Evolutionary conservation across 2,113 vertebrate genomes (phyloP).

Genomic region (Labeo catla): DNA sequence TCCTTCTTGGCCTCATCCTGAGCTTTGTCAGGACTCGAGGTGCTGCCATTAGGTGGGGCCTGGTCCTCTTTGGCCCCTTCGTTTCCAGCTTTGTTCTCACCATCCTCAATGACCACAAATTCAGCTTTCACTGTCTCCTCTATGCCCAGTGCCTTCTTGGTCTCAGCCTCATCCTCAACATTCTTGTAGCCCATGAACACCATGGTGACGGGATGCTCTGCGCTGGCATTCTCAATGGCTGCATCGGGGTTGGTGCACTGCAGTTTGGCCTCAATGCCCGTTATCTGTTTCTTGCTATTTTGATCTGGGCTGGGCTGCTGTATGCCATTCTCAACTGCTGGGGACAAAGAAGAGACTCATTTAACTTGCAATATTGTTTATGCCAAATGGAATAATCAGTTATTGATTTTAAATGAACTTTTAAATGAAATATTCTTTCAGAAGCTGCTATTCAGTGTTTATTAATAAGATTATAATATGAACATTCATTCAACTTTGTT

Average conservation of each 20-base stretch:
- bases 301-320: constrained; percentile 79
- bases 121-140: constrained; percentile 92
- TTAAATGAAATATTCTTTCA: neutral
- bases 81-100: constrained; percentile 76
- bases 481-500: neutral
- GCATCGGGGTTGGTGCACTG: constrained; percentile 75
- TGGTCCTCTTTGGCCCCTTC: constrained; percentile 72
- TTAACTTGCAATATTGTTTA: constrained; percentile 23
- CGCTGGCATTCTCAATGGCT: constrained; percentile 75
- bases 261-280: constrained; percentile 82
- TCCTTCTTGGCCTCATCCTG: constrained; percentile 73
- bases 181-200: constrained; percentile 99
- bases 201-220: constrained; percentile 93
- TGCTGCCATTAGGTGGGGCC: constrained; percentile 86
- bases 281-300: constrained; percentile 83
- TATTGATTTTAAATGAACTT: neutral
- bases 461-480: neutral
- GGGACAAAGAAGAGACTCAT: constrained; percentile 54
- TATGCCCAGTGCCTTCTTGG: constrained; percentile 84
- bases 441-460: neutral
- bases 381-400: neutral
- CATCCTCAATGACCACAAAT: constrained; percentile 91
- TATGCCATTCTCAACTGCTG: constrained; percentile 81
- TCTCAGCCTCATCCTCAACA: constrained; percentile 90
- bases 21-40: constrained; percentile 64